A percentile compares a stretch with the other conserved stretches of the same genome.
Evolutionary conservation across 1,140 invertebrate species (phyloP).

Genomic region (Bursaphelenchus mucronatus): DNA sequence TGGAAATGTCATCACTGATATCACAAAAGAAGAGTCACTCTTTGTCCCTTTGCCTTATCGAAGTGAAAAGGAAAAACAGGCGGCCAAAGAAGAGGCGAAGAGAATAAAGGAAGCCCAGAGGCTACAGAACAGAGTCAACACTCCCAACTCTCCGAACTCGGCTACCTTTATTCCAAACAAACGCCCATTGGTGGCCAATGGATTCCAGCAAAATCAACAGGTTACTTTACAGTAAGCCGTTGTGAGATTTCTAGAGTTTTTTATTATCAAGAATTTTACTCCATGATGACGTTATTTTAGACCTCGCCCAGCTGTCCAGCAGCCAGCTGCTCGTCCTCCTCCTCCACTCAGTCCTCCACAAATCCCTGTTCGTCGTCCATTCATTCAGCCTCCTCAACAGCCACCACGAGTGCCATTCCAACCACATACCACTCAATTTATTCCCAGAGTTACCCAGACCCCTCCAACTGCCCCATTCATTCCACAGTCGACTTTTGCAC

Average conservation of each 20-base stretch:
- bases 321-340: not conserved
- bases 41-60: slow-evolving; percentile 53
- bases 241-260: not conserved
- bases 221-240: slow-evolving; percentile 35
- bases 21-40: slow-evolving; percentile 36
- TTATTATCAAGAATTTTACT: slow-evolving; percentile 15
- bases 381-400: slow-evolving; percentile 24
- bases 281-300: slow-evolving; percentile 18
- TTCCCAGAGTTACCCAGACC: slow-evolving; percentile 20
- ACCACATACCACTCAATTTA: slow-evolving; percentile 24
- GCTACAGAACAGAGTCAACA: slow-evolving; percentile 22
- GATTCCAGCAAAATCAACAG: slow-evolving; percentile 29
- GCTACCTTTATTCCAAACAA: slow-evolving; percentile 6
- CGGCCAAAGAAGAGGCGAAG: slow-evolving; percentile 2
- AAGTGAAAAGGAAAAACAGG: slow-evolving; percentile 38
- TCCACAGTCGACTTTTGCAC: slow-evolving; percentile 34
- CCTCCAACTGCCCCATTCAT: slow-evolving; percentile 40
- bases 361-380: slow-evolving; percentile 29
- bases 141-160: slow-evolving; percentile 9
- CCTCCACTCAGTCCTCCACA: slow-evolving; percentile 14
- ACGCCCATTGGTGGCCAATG: slow-evolving; percentile 23
- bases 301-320: slow-evolving; percentile 8
- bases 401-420: slow-evolving; percentile 25
- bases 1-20: slow-evolving; percentile 41
- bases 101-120: slow-evolving; percentile 14